These are phyloP conservation scores for Gallirallus australis DNA, from an alignment of 2,797 vertebrate species.

Conservation along the genomic window DNA sequence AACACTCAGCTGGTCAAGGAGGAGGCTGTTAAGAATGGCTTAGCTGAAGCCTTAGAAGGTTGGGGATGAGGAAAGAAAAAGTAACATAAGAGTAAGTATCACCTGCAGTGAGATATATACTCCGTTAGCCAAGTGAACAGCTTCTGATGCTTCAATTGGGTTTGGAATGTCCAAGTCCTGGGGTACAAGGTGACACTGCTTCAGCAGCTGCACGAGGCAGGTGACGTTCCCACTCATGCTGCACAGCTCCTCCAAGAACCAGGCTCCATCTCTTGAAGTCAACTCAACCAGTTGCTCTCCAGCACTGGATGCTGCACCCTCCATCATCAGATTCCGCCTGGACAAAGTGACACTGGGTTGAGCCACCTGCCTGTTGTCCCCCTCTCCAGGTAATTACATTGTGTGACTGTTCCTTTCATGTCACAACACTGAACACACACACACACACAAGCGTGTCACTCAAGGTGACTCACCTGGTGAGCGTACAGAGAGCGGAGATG, in stretches of 20 bases:
- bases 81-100: background rate
- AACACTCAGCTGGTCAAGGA: background rate
- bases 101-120: constrained; percentile 98
- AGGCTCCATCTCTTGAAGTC: constrained; percentile 93
- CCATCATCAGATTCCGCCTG: constrained; percentile 97
- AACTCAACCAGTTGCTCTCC: constrained; percentile 95
- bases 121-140: constrained; percentile 91
- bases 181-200: constrained; percentile 90
- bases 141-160: constrained; percentile 87
- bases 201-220: constrained; percentile 89
- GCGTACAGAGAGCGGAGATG: constrained; percentile 91
- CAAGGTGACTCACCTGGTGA: constrained; percentile 86
- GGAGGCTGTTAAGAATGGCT: background rate
- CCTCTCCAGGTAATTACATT: background rate
- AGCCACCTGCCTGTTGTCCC: background rate
- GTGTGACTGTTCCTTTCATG: accelerated
- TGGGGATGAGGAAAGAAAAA: background rate
- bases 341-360: background rate
- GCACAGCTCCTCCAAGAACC: constrained; percentile 98
- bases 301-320: constrained; percentile 92
- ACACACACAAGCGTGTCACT: accelerated
- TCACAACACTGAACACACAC: accelerated
- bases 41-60: background rate
- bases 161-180: constrained; percentile 94
- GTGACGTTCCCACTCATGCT: constrained; percentile 96